Conservation (phyloP, 2,888 invertebrate genomes). For the Pterostichus niger region DNA sequence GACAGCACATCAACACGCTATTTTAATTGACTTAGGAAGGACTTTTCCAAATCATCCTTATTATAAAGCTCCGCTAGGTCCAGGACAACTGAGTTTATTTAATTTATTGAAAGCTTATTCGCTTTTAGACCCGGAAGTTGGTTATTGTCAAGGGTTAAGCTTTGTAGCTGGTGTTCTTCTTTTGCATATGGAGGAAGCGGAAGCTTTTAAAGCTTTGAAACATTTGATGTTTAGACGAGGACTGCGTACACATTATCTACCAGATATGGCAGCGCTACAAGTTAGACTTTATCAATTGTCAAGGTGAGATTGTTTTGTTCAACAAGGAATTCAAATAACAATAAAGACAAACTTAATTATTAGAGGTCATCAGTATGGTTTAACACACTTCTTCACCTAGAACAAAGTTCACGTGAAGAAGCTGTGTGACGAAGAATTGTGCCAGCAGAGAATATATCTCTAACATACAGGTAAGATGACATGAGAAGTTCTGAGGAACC, state of each 20-base stretch:
- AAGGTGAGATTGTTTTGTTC: not conserved
- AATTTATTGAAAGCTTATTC: constrained; percentile 98
- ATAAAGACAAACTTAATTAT: too few species aligned
- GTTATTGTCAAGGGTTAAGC: constrained; percentile 96
- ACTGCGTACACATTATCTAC: constrained; percentile 92
- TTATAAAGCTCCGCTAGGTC: constrained; percentile 93
- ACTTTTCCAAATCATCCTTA: constrained; percentile 97
- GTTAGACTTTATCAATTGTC: constrained; percentile 91
- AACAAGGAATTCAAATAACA: too few species aligned
- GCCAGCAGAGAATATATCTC: too few species aligned
- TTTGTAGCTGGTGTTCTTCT: constrained; percentile 96
- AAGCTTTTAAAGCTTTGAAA: constrained; percentile 91
- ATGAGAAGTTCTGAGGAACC: too few species aligned
- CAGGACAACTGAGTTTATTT: constrained; percentile 95
- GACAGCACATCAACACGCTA: constrained; percentile 97
- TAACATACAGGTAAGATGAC: too few species aligned
- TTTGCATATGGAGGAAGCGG: constrained; percentile 95
- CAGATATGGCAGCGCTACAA: constrained; percentile 97
- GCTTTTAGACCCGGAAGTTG: constrained; percentile 94
- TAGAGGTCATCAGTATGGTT: too few species aligned
- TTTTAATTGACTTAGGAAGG: constrained; percentile 95
- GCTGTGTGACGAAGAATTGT: too few species aligned
- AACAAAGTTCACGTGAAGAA: too few species aligned
- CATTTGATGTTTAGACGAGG: constrained; percentile 96
- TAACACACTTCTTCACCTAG: too few species aligned